Conservation (phyloP, 1,140 invertebrate species). For the Ganaspis sp. region DNA sequence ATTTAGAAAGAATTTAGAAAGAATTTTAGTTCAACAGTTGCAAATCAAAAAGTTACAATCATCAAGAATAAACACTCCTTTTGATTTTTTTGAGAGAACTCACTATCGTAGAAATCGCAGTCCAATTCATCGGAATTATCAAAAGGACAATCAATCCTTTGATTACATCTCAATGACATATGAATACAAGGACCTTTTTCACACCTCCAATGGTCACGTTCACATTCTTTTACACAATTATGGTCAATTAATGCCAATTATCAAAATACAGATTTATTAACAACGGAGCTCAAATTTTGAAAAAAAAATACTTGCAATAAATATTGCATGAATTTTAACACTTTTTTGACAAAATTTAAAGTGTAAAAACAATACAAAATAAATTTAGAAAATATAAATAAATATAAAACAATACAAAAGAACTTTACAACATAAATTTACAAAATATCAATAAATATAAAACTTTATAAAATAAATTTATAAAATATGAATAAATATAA, state of each 20-base stretch:
- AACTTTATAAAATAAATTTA: too few species aligned
- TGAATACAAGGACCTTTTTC: slow-evolving; percentile 83
- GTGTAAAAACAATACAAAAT: too few species aligned
- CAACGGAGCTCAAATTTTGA: background rate
- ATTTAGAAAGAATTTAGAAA: background rate
- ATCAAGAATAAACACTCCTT: slow-evolving; percentile 17
- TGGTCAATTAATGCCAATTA: slow-evolving; percentile 34
- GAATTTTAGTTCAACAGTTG: background rate
- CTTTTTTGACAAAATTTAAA: too few species aligned
- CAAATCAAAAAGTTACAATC: slow-evolving; percentile 8
- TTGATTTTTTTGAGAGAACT: slow-evolving; percentile 44
- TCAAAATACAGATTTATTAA: too few species aligned
- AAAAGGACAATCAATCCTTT: slow-evolving; percentile 80
- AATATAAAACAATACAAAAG: too few species aligned
- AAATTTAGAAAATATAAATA: too few species aligned
- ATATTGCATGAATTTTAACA: too few species aligned
- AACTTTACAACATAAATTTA: too few species aligned
- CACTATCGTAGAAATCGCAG: slow-evolving; percentile 70
- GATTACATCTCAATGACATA: slow-evolving; percentile 78
- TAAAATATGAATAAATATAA: too few species aligned
- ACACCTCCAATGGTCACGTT: slow-evolving; percentile 75
- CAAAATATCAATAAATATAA: too few species aligned
- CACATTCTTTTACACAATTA: slow-evolving; percentile 57
- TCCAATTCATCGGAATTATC: slow-evolving; percentile 83
- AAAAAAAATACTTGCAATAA: too few species aligned